phyloP scores from a whole-genome alignment of 92 coral and sea anemone genomes.

The Epizoanthus rinbou region DNA sequence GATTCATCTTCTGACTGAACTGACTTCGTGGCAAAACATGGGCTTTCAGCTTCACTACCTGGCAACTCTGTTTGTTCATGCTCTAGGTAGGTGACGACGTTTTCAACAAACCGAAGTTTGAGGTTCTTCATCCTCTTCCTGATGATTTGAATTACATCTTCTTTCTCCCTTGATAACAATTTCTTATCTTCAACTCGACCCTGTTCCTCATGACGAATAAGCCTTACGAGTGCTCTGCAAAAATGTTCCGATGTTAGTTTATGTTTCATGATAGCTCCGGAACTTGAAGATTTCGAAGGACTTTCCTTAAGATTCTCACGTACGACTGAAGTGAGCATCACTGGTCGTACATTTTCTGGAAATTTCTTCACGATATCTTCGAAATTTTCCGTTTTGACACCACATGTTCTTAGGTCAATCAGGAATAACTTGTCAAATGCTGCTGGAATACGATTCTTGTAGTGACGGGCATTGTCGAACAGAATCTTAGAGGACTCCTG shows the following conservation, averaged over 20 bases:
- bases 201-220: slow-evolving; percentile 47
- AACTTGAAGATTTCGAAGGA: background rate
- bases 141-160: no score
- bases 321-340: slow-evolving; percentile 46
- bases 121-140: slow-evolving; percentile 30
- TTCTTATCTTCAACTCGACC: slow-evolving; percentile 15
- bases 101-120: slow-evolving; percentile 7
- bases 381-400: background rate
- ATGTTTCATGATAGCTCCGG: slow-evolving; percentile 43
- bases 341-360: slow-evolving; percentile 46
- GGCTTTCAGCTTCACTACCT: slow-evolving; percentile 53
- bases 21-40: background rate
- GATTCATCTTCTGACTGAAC: no score
- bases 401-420: slow-evolving; percentile 43
- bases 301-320: slow-evolving; percentile 31
- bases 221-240: slow-evolving; percentile 46
- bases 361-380: slow-evolving; percentile 39
- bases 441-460: slow-evolving; percentile 34
- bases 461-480: slow-evolving; percentile 60
- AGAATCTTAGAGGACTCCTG: slow-evolving; percentile 16
- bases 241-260: slow-evolving; percentile 47
- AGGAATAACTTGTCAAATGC: slow-evolving; percentile 38
- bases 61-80: slow-evolving; percentile 41
- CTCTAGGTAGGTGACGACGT: slow-evolving; percentile 35
- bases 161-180: background rate